phyloP scores from a whole-genome alignment of 2,797 vertebrate species.

The Threskiornis aethiopicus region DNA sequence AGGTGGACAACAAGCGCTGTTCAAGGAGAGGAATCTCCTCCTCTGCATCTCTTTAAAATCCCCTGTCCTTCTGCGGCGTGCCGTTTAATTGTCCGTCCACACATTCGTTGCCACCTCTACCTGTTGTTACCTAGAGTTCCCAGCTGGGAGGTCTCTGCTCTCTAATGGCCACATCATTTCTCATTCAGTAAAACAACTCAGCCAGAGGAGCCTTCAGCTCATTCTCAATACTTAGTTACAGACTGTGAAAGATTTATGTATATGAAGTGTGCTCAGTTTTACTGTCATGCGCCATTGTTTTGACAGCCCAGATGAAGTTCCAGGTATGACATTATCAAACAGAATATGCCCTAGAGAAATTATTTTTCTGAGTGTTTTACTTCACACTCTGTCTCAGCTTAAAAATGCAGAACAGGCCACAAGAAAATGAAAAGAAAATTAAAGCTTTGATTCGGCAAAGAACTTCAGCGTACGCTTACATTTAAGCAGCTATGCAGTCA shows the following conservation, averaged over 20 bases:
- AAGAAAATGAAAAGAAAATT: constrained; percentile 30
- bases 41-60: neutral
- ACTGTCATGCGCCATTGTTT: constrained; percentile 54
- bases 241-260: constrained; percentile 49
- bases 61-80: neutral
- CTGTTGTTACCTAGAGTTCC: neutral
- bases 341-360: constrained; percentile 64
- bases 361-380: constrained; percentile 62
- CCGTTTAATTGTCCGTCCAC: neutral
- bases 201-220: neutral
- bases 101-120: neutral
- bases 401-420: constrained; percentile 55
- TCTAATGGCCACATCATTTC: neutral
- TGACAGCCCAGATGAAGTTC: constrained; percentile 64
- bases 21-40: neutral
- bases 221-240: neutral
- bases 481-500: neutral
- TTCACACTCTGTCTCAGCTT: constrained; percentile 33
- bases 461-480: neutral
- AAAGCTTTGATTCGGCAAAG: neutral
- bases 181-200: neutral
- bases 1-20: neutral
- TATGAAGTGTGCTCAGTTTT: constrained; percentile 49
- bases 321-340: constrained; percentile 67
- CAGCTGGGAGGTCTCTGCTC: neutral